phyloP scores from a whole-genome alignment of 2,888 invertebrate genomes.

The Pycnomerus fuliginosus region DNA sequence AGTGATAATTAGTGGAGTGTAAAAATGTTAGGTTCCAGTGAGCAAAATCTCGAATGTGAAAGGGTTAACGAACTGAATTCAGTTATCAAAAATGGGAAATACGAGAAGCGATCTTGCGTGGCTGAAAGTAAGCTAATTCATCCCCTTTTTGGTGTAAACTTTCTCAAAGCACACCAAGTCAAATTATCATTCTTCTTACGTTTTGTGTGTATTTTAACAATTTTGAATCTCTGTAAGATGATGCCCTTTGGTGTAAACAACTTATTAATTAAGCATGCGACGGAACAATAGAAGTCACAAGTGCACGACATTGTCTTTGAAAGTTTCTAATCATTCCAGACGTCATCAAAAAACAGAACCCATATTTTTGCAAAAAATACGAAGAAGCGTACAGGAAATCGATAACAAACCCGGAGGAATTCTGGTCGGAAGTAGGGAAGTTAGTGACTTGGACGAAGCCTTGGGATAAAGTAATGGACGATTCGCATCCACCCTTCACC shows the following conservation, averaged over 20 bases:
- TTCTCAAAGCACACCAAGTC: background rate
- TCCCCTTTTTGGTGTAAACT: background rate
- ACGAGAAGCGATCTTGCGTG: constrained; percentile 15
- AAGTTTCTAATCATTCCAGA: constrained; percentile 6
- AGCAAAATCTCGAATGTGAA: constrained; percentile 8
- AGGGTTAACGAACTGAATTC: constrained; percentile 10
- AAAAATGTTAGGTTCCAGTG: constrained; percentile 16
- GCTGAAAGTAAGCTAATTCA: constrained; percentile 11
- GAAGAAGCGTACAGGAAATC: constrained; percentile 67
- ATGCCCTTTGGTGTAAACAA: too few species aligned
- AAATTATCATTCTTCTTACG: too few species aligned
- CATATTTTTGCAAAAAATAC: constrained; percentile 57
- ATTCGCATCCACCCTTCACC: constrained; percentile 80
- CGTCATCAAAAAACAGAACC: constrained; percentile 36
- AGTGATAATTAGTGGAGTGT: too few species aligned
- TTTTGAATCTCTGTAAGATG: too few species aligned
- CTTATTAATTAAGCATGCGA: too few species aligned
- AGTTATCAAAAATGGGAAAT: constrained; percentile 4
- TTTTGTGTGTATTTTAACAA: too few species aligned
- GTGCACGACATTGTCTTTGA: background rate
- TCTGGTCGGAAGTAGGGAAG: constrained; percentile 80
- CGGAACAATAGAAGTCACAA: too few species aligned
- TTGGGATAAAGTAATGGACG: constrained; percentile 82
- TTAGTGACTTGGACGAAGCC: constrained; percentile 78
- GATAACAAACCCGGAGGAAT: constrained; percentile 75